Conservation (phyloP, 1,140 invertebrate species). For the Bombus difficillimus region DNA sequence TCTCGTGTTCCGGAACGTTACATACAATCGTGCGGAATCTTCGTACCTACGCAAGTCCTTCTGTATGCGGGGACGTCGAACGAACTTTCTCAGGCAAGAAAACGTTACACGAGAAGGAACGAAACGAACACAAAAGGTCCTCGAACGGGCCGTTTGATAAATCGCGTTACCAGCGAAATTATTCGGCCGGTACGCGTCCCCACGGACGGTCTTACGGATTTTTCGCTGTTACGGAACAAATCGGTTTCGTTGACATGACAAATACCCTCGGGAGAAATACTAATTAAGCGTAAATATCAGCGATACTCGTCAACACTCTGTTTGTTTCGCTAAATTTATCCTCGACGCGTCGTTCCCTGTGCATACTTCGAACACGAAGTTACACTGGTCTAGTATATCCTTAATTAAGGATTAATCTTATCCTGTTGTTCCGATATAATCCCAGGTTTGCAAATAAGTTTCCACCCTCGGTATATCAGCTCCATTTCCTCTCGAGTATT, state of each 20-base stretch:
- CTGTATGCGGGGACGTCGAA: background rate
- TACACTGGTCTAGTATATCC: background rate
- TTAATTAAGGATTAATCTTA: background rate
- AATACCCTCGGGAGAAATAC: background rate
- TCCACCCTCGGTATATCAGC: background rate
- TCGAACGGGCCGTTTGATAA: slow-evolving; percentile 16
- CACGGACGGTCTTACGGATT: no score
- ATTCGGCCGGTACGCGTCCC: background rate
- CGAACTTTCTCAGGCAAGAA: slow-evolving; percentile 1
- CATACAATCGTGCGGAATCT: background rate
- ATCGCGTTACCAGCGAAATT: slow-evolving; percentile 6
- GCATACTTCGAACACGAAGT: background rate
- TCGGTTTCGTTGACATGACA: background rate
- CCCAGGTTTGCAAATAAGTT: background rate
- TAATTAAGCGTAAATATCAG: slow-evolving; percentile 13
- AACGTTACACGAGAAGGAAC: background rate
- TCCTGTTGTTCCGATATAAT: no score
- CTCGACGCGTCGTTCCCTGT: background rate
- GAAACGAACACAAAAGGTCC: slow-evolving; percentile 2
- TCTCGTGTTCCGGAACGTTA: slow-evolving; percentile 44
- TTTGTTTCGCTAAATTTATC: background rate
- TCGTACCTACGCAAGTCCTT: background rate
- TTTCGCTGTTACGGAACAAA: background rate
- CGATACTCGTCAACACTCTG: background rate
- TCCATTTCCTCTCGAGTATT: background rate